A percentile compares a stretch with the other conserved stretches of the same genome.
phyloP scores from a whole-genome alignment of 2,888 invertebrate species.

The Calameuta pallipes region DNA sequence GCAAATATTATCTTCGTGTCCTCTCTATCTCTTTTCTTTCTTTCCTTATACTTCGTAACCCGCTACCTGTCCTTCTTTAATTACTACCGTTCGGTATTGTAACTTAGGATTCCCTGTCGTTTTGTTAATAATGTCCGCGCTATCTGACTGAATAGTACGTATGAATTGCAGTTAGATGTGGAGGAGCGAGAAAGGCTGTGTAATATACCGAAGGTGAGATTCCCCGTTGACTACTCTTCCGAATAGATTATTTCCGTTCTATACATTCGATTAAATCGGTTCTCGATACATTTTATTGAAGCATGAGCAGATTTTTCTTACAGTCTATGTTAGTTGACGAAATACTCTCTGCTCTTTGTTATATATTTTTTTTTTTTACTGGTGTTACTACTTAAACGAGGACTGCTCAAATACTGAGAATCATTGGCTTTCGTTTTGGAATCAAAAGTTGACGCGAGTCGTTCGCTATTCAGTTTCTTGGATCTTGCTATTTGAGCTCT shows the following conservation, averaged over 20 bases:
- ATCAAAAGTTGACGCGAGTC: neutral
- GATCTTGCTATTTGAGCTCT: neutral
- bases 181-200: conserved; percentile 66
- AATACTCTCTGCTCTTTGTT: conserved; percentile 23
- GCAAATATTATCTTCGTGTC: neutral
- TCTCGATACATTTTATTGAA: neutral
- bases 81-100: neutral
- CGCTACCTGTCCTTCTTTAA: neutral
- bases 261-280: neutral
- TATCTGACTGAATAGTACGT: conserved; percentile 61
- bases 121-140: conserved; percentile 29
- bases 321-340: neutral
- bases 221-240: conserved; percentile 40
- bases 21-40: neutral
- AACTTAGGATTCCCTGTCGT: neutral
- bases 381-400: neutral
- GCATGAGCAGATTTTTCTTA: neutral
- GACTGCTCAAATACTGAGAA: neutral
- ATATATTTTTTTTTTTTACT: neutral
- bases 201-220: conserved; percentile 65
- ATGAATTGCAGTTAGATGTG: conserved; percentile 65
- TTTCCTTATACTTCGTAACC: neutral
- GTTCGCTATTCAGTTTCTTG: neutral
- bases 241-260: conserved; percentile 1
- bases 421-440: neutral